Base-by-base conservation (phyloP, 2,113 vertebrate species). In the Miniopterus natalensis region DNA sequence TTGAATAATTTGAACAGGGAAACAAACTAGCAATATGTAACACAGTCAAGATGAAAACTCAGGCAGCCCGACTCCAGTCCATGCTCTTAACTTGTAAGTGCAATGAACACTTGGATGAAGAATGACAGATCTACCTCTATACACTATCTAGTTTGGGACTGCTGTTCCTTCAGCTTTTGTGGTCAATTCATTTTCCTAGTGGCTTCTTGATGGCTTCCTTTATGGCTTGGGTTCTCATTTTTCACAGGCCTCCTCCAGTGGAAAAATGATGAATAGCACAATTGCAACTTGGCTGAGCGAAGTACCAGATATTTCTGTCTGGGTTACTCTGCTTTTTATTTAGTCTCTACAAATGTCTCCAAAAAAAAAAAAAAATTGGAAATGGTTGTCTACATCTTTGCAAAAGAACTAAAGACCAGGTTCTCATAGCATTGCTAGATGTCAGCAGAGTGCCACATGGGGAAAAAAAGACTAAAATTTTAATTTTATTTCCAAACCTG, bases 361-460 rank as follows among this genome's bases (percentile, higher is more conserved):
- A 59, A 27, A 81, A 40, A 12, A 79, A 78, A 14, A 55, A 77
- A 78, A 23, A 88, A 0, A 7, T 59, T 97, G 95, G 95, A 98
- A 97, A 92, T 27, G 0, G 96, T 96, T 97, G 95, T 97, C 49
- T 97, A 97, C 95, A 97, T 97, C 87, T 97, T 96, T 55, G 77
- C 95, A 95, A 96, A 98, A 98, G 94, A 95, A 97, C 95, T 92
- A 96, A 97, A 87, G 77, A 88, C 68, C 74, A n/a, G n/a, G 74
- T 79, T 87, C 47, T 87, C 66, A 63, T 12, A 70, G 49, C 92
- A 95, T 88, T 96, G 96, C 73, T 27, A 5, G 81, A 95, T 95
- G 51, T 96, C 92, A 95, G 47, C 57, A 97, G 59, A 96, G 71
- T 78, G 90, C 45, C 83, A 90, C 59, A 36, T 85, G 92, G 84